Evolutionary conservation across 2,888 invertebrate genomes (phyloP), one percentile per base, ranked within the genome.

Genomic region (Diabrotica balteata): DNA sequence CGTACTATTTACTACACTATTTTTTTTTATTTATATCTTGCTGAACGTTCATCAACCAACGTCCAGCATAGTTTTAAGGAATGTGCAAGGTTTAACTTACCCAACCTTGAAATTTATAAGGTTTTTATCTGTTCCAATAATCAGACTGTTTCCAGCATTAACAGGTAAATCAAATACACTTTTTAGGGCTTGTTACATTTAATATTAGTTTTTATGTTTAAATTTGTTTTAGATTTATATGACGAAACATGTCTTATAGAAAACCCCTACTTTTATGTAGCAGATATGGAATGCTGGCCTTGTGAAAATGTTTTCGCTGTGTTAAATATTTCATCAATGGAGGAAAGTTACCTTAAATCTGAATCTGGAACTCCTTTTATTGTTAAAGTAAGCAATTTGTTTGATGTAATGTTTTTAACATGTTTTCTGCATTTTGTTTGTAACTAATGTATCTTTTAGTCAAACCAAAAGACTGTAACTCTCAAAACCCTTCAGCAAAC

Each of bases 211-310:
- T 52, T 52, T 22, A 52, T 47, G 22, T 47, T 8, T 32, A 32
- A 32, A 32, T 22, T 32, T 22, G 7, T 53, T 53, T 17, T 70
- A 89, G 94, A 91, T 81, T 87, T 90, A 53, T 94, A 95, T 78
- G 94, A 95, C 85, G 94, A 95, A 83, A 91, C 92, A 78, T 95
- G 95, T 81, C 85, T 95, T 49, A 84, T 95, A 75, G 90, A 91
- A 80, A 95, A 95, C 84, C 95, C 95, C 10, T 93, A 90, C 80
- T 95, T 93, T 81, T 89, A 90, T 80, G 89, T 94, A 8, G 86
- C 88, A n/a, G 92, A 93, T 77, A 90, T 94, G 87, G 93, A 93
- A 80, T 95, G 95, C 80, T 92, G 91, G 88, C 93, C 94, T 0
- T 95, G 95, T 78, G 90, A 90, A 78, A 85, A 88, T 76, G 88